phyloP scores from a whole-genome alignment of 64 coral and sea anemone species.

The Dendrophyllia cribrosa region DNA sequence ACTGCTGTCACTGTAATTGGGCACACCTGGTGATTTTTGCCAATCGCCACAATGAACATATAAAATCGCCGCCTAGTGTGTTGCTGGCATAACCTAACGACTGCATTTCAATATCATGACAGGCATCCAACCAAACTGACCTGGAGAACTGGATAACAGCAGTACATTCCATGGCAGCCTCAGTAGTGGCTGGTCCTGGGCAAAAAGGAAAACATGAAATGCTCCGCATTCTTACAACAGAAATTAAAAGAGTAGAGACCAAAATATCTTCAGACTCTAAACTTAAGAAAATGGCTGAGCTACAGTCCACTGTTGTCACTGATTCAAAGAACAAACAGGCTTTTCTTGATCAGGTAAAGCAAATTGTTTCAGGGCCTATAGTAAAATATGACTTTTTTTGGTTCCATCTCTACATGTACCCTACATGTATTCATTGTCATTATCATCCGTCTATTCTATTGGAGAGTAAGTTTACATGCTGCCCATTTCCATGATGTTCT shows the following conservation, averaged over 20 bases:
- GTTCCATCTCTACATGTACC: too few species aligned
- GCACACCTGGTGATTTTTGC: too few species aligned
- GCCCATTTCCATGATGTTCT: too few species aligned
- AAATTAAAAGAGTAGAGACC: conserved; percentile 66
- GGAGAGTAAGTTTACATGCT: too few species aligned
- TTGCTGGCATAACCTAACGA: too few species aligned
- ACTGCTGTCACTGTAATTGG: too few species aligned
- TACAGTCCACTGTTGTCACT: conserved; percentile 95
- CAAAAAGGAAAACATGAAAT: conserved; percentile 88
- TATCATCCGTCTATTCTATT: too few species aligned
- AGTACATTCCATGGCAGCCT: conserved; percentile 87
- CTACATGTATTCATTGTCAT: too few species aligned
- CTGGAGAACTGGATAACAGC: conserved; percentile 97
- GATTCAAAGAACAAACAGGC: conserved; percentile 96
- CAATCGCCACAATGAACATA: too few species aligned
- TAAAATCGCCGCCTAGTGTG: too few species aligned
- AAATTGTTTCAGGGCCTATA: too few species aligned
- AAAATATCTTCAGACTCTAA: conserved; percentile 94
- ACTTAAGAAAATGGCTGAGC: conserved; percentile 99
- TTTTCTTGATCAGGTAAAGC: conserved; percentile 87
- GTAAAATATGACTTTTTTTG: too few species aligned
- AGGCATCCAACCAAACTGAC: conserved; percentile 94
- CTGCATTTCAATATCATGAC: background rate
- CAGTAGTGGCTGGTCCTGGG: conserved; percentile 72
- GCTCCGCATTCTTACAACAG: conserved; percentile 51